Evolutionary conservation across 2,888 invertebrate genomes (phyloP).

Genomic region (Phragmatobia fuliginosa): DNA sequence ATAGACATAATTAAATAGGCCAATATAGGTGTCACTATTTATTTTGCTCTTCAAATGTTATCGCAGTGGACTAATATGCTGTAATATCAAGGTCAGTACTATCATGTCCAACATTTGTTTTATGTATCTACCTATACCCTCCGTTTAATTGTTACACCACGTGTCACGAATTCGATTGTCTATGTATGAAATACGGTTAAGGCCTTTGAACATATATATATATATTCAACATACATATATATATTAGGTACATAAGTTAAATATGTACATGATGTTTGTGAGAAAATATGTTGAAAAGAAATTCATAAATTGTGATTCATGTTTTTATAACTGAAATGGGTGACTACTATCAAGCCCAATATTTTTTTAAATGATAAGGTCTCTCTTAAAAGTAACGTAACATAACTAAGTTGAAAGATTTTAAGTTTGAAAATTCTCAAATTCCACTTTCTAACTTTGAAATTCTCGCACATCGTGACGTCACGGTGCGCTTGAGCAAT

Average conservation of each 20-base stretch:
- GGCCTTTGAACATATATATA: background rate
- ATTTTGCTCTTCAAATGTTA: constrained; percentile 11
- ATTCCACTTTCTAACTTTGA: background rate
- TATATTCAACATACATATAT: no score
- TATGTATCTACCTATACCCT: background rate
- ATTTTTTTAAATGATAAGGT: background rate
- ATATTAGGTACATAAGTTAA: no score
- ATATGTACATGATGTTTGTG: background rate
- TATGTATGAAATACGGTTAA: background rate
- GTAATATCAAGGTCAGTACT: constrained; percentile 7
- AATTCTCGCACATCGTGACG: background rate
- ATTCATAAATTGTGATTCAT: background rate
- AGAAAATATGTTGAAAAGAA: background rate
- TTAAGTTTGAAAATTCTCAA: no score
- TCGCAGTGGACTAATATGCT: background rate
- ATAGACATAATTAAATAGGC: background rate
- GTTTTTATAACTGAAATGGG: background rate
- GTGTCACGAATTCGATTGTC: background rate
- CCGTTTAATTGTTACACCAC: background rate
- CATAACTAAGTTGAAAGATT: no score
- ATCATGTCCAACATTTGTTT: constrained; percentile 4
- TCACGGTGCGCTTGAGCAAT: background rate
- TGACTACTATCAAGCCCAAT: background rate
- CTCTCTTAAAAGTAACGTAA: background rate
- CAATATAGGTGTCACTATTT: background rate